These are phyloP conservation scores for Ctenosaura bakeri DNA, from an alignment of 2,797 vertebrate species.

Conservation along the genomic window DNA sequence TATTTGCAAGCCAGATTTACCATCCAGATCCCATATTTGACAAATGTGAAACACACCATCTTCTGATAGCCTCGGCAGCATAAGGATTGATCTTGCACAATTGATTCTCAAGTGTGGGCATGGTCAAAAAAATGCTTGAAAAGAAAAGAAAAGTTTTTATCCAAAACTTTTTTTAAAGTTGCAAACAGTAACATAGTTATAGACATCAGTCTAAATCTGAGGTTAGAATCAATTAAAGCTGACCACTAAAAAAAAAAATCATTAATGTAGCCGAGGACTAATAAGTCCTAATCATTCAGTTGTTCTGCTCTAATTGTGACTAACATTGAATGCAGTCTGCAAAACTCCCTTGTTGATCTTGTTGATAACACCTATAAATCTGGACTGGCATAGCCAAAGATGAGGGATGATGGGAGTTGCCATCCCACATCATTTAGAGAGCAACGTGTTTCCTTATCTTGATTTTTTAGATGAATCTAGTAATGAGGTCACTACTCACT, in stretches of 20 bases:
- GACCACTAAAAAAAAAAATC: too few species aligned
- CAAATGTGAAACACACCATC: not conserved
- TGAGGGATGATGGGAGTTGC: too few species aligned
- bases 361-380: not conserved
- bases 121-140: too few species aligned
- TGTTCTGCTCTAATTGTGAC: too few species aligned
- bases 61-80: too few species aligned
- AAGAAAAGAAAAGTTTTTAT: not conserved
- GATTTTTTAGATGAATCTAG: not conserved
- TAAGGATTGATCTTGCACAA: not conserved
- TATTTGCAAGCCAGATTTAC: not conserved
- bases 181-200: not conserved
- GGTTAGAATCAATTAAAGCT: too few species aligned
- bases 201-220: not conserved
- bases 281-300: too few species aligned
- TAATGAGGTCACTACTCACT: not conserved
- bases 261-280: too few species aligned
- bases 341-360: too few species aligned
- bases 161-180: not conserved
- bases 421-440: not conserved
- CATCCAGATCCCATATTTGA: not conserved
- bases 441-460: not conserved
- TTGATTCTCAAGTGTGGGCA: too few species aligned
- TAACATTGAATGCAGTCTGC: too few species aligned
- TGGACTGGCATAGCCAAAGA: not conserved